Evolutionary conservation across 2,113 vertebrate genomes (phyloP).

Genomic region (Macaca mulatta): DNA sequence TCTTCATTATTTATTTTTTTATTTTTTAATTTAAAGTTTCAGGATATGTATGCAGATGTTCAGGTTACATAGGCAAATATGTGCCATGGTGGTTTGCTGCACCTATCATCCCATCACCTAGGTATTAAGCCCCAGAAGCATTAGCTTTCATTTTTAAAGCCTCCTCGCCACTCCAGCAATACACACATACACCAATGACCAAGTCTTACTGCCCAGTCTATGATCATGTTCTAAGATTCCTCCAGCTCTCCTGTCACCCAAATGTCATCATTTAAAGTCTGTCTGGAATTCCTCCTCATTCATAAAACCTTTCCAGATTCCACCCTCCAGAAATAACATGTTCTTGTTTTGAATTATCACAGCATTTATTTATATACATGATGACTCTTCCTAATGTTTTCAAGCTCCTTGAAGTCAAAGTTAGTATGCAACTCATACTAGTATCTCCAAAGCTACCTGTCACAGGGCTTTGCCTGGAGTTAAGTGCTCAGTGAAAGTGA

Average conservation of each 20-base stretch:
- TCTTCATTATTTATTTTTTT: too few species aligned
- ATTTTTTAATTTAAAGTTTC: too few species aligned
- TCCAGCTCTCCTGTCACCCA: neutral
- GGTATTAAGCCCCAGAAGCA: too few species aligned
- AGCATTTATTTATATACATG: neutral
- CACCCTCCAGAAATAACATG: neutral
- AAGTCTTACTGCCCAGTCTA: neutral
- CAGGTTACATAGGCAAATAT: too few species aligned
- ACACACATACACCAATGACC: fast-evolving
- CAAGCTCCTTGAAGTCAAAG: neutral
- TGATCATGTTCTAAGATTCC: neutral
- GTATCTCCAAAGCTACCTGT: neutral
- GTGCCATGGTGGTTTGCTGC: too few species aligned
- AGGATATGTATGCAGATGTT: too few species aligned
- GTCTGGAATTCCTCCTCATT: neutral
- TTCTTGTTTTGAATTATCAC: neutral
- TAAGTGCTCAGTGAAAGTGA: neutral
- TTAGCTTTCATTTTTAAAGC: neutral
- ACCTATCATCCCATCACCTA: too few species aligned
- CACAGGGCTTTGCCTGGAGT: neutral
- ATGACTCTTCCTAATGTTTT: neutral
- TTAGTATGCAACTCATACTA: neutral
- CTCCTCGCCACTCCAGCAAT: neutral
- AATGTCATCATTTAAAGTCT: neutral
- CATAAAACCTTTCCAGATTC: neutral